Base-by-base conservation (phyloP, 2,888 invertebrate species). In the Platerodrilus igneus region DNA sequence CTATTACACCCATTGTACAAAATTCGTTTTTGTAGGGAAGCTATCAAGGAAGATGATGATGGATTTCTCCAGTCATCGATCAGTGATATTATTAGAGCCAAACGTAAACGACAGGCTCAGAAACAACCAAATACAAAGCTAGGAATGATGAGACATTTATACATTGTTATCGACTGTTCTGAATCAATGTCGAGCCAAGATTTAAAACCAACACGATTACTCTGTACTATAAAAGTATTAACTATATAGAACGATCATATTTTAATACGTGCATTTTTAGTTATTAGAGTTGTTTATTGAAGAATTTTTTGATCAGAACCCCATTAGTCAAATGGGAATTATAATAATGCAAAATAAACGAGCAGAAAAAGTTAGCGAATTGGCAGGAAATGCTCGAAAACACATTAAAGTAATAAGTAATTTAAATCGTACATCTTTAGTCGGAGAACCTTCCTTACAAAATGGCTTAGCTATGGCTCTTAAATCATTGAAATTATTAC, bases 101-200 rank as follows among this genome's bases (percentile, higher is more conserved):
- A 88, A 63, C 76, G 91, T 18, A 85, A 86, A 62, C 75, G 86
- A 0, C 80, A 82, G 45, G 73, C 78, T 19, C 78, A 83, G 25
- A 81, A 83, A 47, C 75, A 77, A 44, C 78, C 82, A 5, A 86
- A 89, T 47, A 83, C 91, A 25, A 80, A 93, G 39, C 77, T 99
- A 18, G 97, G 97, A 20, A 97, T 97, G 94, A 99, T 99, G 97
- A 77, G 99, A 29, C 96, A 99, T 69, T 67, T 99, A 37, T 90
- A 85, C 60, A 69, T 99, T 2, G 79, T 97, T 13, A 69, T 99
- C 2, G 99, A 99, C 67, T 86, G 90, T 63, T 97, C 97, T 0
- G 87, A 89, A 59, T 81, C 92, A 2, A 99, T 99, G 97, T 78
- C 79, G 21, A 87, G 87, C 54, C 94, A 93, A 60, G 96, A 97